These are phyloP conservation scores for Netelia melanura DNA, from an alignment of 2,888 invertebrate genomes.

Conservation along the genomic window DNA sequence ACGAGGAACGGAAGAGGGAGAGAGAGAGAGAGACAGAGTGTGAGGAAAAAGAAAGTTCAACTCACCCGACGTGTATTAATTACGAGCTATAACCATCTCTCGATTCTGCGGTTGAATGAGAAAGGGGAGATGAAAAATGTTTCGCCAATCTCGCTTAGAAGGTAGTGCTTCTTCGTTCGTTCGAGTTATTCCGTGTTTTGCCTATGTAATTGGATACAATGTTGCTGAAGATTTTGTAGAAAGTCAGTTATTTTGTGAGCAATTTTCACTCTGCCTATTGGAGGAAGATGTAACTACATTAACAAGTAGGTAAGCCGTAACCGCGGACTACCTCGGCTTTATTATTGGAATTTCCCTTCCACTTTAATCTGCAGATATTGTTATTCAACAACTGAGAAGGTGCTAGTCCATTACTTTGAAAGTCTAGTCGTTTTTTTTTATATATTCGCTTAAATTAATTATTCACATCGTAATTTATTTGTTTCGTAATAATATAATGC, in stretches of 20 bases:
- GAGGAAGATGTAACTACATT: too few species aligned
- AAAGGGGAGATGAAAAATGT: slow-evolving; percentile 50
- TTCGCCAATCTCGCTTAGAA: slow-evolving; percentile 52
- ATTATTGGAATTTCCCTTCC: too few species aligned
- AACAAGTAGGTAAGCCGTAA: too few species aligned
- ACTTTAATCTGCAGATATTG: too few species aligned
- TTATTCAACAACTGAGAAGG: too few species aligned
- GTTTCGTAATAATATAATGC: too few species aligned
- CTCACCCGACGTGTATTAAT: slow-evolving; percentile 68
- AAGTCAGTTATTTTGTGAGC: slow-evolving; percentile 53
- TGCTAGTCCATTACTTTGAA: too few species aligned
- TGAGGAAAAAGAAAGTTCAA: slow-evolving; percentile 64
- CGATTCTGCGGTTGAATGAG: slow-evolving; percentile 41
- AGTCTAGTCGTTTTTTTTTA: too few species aligned
- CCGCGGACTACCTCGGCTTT: too few species aligned
- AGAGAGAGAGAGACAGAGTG: too few species aligned
- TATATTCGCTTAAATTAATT: too few species aligned
- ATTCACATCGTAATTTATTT: too few species aligned
- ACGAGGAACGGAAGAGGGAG: not conserved
- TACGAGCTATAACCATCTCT: slow-evolving; percentile 53
- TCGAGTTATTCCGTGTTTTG: slow-evolving; percentile 36
- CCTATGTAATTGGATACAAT: not conserved
- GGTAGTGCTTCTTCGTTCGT: not conserved
- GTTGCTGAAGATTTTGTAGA: slow-evolving; percentile 18
- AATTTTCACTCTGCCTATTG: not conserved